These are phyloP conservation scores for Pluvianellus socialis DNA, from an alignment of 2,113 vertebrate species.

Conservation along the genomic window DNA sequence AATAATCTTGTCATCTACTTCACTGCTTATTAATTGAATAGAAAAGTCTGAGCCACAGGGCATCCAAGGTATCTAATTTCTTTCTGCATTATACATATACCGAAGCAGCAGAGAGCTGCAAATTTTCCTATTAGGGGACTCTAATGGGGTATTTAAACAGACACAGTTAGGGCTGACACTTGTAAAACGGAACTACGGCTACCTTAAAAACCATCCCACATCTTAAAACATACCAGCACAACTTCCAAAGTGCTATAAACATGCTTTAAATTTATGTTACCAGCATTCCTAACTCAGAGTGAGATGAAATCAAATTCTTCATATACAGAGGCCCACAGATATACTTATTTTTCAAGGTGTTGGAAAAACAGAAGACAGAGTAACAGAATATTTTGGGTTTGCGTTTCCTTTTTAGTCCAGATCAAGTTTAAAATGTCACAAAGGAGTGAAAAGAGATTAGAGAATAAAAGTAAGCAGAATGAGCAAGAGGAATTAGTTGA, in stretches of 20 bases:
- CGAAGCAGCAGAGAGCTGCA: background rate
- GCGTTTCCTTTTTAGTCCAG: background rate
- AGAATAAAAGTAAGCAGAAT: background rate
- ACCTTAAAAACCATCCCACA: background rate
- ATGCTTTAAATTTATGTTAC: background rate
- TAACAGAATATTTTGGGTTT: background rate
- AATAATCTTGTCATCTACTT: conserved; percentile 40
- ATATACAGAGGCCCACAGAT: background rate
- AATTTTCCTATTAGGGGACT: background rate
- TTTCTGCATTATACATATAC: background rate
- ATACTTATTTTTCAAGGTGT: background rate
- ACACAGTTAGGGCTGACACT: background rate
- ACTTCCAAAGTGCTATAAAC: background rate
- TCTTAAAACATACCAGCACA: background rate
- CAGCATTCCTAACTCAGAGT: background rate
- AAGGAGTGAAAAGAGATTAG: background rate
- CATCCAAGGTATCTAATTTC: background rate
- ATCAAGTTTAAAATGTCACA: background rate
- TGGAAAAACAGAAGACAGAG: background rate
- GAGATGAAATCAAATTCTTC: background rate
- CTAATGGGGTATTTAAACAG: background rate
- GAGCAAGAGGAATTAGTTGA: background rate
- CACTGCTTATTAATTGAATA: conserved; percentile 25
- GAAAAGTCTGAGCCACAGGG: background rate
- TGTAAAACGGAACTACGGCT: background rate